Evolutionary conservation across 1,140 invertebrate species (phyloP), one percentile per base, ranked within the genome.

Genomic region (Drosophila parvula): DNA sequence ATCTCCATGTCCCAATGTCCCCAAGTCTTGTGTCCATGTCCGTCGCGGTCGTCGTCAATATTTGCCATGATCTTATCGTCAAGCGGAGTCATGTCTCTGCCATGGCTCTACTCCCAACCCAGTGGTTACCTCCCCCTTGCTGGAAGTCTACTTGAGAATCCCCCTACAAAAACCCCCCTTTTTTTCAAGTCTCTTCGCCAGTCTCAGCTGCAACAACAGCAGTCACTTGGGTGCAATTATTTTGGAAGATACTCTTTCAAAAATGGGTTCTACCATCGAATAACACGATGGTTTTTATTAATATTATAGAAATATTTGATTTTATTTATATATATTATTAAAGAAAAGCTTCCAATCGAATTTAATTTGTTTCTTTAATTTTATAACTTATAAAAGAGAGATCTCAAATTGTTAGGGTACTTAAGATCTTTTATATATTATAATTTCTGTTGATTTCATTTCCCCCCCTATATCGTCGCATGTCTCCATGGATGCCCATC

Each of bases 41-140:
- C 67, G 74, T 82, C 77, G 43, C 63, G 74, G 79, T 81, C 64
- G 77, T 86, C 83, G 71, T 88, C 83, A 86, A 86, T 86, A 86
- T 86, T 86, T 86, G 83, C 83, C 83, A 84, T 89, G 84, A 89
- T 89, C 84, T 89, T 89, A 89, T 89, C 84, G 78, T 84, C 84
- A 75, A 79, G 79, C 61, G 64, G 75, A 86, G 83, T 89, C 84
- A 88, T 89, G 84, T 89, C 80, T 85, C 80, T 83, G 84, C 84
- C 83, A 86, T 88, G 70, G 75, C 75, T 69, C 5, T 64, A 34
- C 64, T 63, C 44, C 44, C 60, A 12, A 22, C 50, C 45, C 28
- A 30, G 41, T 43, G 40, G 30, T 36, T 47, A 27, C 44, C 53
- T 22, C 51, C 38, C 18, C 63, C 22, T 28, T 55, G 9, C 14